Evolutionary conservation across 1,140 invertebrate species (phyloP), one percentile per base, ranked within the genome.

Genomic region (Tenebrio molitor): DNA sequence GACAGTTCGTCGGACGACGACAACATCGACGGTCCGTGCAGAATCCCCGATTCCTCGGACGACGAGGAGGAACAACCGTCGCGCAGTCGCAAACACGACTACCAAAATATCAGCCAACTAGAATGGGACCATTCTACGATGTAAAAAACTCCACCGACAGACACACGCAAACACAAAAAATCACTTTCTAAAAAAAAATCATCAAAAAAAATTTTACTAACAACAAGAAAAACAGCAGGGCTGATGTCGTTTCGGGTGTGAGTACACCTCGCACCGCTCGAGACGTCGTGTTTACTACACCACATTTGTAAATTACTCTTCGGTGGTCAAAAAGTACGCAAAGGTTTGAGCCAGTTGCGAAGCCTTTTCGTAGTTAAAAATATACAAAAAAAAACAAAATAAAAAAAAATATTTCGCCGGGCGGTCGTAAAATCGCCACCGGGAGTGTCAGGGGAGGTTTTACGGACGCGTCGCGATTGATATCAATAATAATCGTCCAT

Each of bases 71-170:
- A 91, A 79, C 86, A 89, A 68, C 75, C 77, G 14, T 46, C 75
- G 42, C 84, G 85, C 50, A 84, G 86, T 81, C 74, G 84, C 46
- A 86, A 86, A 72, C 82, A 85, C 75, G 88, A 89, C 74, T 90
- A 90, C 81, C 86, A 89, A 74, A 89, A 90, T 82, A 88, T 90
- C 75, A 89, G 88, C 80, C 89, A 90, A 81, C 84, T 90, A 62
- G 89, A 90, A 83, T 90, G 89, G 89, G 89, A 90, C 81, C 89
- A 90, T 84, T 88, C 88, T 82, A 90, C 88, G 67, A 90, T 90
- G 87, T 89, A 90, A 88, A 46, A 65, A 50, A 25, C 16, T 34
- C 14, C 62, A 65, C 12, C 62, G 14, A 12, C 58, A 65, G 39
- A 15, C 5, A 12, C 34, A 64, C 10, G n/a, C n/a, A n/a, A 36